Base-by-base conservation (phyloP, 2,797 vertebrate genomes). In the Clarias pachynema region DNA sequence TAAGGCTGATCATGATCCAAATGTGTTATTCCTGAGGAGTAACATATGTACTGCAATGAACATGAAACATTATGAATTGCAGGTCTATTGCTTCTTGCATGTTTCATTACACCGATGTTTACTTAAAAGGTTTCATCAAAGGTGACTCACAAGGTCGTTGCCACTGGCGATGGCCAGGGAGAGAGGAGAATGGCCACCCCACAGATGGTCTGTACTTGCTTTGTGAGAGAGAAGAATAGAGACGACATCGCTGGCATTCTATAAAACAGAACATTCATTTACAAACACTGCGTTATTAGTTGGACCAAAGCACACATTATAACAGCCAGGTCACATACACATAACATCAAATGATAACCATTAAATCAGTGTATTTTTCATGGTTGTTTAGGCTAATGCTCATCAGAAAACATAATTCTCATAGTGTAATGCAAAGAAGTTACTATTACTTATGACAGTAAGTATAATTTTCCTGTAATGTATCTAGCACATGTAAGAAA, bases 151-250 rank as follows among this genome's bases (percentile, higher is more conserved):
- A 95, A 95, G 89, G 81, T 96, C 93, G 5, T 98, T 98, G 86
- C 97, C 97, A 20, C 93, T 96, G 72, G 96, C 94, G 26, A 98
- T 96, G 60, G 97, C 95, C 86, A 98, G 88, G 14, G 97, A 98
- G 26, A 98, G 95, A 0, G 97, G 95, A 4, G 97, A 97, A 91
- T 97, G 97, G 69, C 96, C 95, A 0, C 95, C 96, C 97, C 97
- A 98, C 81, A 98, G 90, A 18, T 92, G 74, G 87, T 95, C 93
- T 74, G 94, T 94, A 40, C 91, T 93, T 49, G 96, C 95, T 66
- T 91, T 91, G 86, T 96, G 95, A 20, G 90, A 91, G 20, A 98
- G 93, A 18, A 98, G 94, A 34, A 96, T 91, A 31, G 79, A 87
- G 1, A 97, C 93, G 15, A 96, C 89, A 40, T 95, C 92, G 84